Conservation (phyloP, 92 coral and sea anemone genomes). For the Bergia sp. region DNA sequence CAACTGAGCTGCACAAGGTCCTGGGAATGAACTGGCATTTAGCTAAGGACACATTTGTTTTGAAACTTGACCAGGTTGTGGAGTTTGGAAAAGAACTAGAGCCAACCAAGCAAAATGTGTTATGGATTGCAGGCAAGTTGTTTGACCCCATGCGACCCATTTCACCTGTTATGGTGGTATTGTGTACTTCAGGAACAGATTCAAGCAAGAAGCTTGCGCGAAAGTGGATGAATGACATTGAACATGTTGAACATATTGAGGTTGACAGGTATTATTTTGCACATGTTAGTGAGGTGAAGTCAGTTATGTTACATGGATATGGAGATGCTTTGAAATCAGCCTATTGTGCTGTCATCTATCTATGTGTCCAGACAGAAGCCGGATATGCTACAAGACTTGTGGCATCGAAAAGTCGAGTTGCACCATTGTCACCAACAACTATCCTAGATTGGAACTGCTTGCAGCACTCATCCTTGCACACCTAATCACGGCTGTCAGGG, state of each 20-base stretch:
- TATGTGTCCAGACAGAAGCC: slow-evolving; percentile 56
- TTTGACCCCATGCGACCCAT: slow-evolving; percentile 63
- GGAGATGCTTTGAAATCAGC: slow-evolving; percentile 65
- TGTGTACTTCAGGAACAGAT: slow-evolving; percentile 56
- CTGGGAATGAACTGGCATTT: slow-evolving; percentile 65
- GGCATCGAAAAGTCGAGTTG: slow-evolving; percentile 59
- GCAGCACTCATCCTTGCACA: slow-evolving; percentile 55
- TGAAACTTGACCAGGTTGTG: slow-evolving; percentile 24
- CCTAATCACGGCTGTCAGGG: slow-evolving; percentile 44
- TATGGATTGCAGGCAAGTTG: slow-evolving; percentile 57
- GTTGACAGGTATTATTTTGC: slow-evolving; percentile 16
- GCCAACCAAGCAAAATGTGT: slow-evolving; percentile 56
- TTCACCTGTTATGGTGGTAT: slow-evolving; percentile 52
- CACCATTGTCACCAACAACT: slow-evolving; percentile 43
- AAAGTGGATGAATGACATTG: slow-evolving; percentile 43
- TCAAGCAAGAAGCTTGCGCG: background rate
- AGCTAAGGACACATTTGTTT: slow-evolving; percentile 40
- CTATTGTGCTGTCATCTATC: slow-evolving; percentile 53
- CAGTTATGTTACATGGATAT: slow-evolving; percentile 45
- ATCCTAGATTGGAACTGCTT: slow-evolving; percentile 61
- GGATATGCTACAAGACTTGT: slow-evolving; percentile 50
- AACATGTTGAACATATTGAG: background rate
- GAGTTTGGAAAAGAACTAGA: slow-evolving; percentile 40
- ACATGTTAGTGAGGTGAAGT: background rate
- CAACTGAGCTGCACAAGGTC: slow-evolving; percentile 54